Conservation (phyloP, 2,797 vertebrate species). For the Taenioides sp. region DNA sequence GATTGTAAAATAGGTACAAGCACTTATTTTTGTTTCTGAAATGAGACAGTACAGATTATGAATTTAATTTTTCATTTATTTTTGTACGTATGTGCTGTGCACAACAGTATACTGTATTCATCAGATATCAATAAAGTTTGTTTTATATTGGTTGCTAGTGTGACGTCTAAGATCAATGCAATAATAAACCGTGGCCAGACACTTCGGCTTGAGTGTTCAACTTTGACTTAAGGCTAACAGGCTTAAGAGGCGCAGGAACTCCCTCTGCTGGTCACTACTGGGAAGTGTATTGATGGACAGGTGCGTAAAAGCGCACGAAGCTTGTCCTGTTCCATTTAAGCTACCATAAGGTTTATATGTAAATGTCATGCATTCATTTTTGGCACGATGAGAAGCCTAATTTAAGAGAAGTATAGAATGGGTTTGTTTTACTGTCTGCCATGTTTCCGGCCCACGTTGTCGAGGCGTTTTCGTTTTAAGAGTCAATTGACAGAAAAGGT, state of each 20-base stretch:
- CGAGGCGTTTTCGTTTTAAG: conserved; percentile 15
- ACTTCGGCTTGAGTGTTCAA: not conserved
- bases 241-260: conserved; percentile 22
- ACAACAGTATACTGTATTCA: conserved; percentile 90
- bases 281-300: conserved; percentile 28
- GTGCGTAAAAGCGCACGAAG: conserved; percentile 39
- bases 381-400: not conserved
- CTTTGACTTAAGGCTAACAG: not conserved
- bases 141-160: conserved; percentile 71
- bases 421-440: not conserved
- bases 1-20: conserved; percentile 81
- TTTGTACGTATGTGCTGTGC: conserved; percentile 96
- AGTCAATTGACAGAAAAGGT: conserved; percentile 32
- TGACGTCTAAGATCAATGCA: conserved; percentile 8
- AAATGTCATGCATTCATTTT: not conserved
- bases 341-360: not conserved
- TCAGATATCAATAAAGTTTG: conserved; percentile 81
- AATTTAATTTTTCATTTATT: conserved; percentile 81
- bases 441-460: conserved; percentile 1
- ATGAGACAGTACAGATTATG: conserved; percentile 66
- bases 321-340: not conserved
- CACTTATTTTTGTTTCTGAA: conserved; percentile 80
- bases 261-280: conserved; percentile 64
- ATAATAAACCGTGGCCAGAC: not conserved
- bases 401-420: not conserved